These are phyloP conservation scores for Leptothorax acervorum DNA, from an alignment of 2,888 invertebrate species.

Conservation along the genomic window DNA sequence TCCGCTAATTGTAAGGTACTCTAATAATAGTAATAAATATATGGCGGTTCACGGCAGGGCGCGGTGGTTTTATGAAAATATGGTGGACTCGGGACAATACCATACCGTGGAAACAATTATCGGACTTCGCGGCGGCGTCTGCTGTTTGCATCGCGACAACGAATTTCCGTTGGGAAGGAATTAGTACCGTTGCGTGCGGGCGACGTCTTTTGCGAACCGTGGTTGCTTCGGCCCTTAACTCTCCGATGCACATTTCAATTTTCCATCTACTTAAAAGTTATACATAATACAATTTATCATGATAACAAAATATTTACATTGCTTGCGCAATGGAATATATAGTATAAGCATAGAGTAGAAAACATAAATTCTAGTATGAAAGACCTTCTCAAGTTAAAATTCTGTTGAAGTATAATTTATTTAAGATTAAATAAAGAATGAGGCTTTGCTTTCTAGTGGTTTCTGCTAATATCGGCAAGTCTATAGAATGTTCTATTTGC, in stretches of 20 bases:
- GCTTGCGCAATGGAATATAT: neutral
- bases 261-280: constrained; percentile 47
- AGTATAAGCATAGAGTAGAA: neutral
- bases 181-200: constrained; percentile 30
- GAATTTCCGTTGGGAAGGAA: constrained; percentile 51
- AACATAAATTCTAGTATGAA: neutral
- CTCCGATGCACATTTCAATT: constrained; percentile 47
- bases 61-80: constrained; percentile 67
- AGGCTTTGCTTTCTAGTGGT: neutral
- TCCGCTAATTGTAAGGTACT: constrained; percentile 68
- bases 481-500: constrained; percentile 1
- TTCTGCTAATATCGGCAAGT: neutral
- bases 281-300: constrained; percentile 38
- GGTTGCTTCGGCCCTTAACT: constrained; percentile 32
- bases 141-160: constrained; percentile 52
- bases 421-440: constrained; percentile 28
- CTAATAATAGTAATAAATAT: constrained; percentile 69
- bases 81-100: constrained; percentile 59
- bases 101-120: constrained; percentile 54
- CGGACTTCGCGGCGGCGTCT: constrained; percentile 35
- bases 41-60: constrained; percentile 38
- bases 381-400: constrained; percentile 25
- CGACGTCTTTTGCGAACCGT: constrained; percentile 31
- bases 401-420: constrained; percentile 30
- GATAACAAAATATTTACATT: constrained; percentile 41